Base-by-base conservation (phyloP, 2,888 invertebrate genomes). In the Apodemia mormo region DNA sequence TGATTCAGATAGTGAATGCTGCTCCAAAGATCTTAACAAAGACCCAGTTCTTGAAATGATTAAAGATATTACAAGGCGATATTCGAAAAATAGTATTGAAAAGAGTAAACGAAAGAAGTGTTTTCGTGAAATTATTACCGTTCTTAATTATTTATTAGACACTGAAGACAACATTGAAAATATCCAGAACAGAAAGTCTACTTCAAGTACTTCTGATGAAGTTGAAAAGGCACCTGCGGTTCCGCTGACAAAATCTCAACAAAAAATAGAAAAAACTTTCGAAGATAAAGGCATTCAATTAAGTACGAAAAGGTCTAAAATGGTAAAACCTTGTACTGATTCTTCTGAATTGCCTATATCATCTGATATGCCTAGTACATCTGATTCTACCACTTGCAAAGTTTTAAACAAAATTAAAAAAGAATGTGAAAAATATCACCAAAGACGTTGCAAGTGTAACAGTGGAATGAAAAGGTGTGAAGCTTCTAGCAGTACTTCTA, bases 361-460 rank as follows among this genome's bases (percentile, higher is more conserved):
- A 8, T 87, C 86, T 5, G 89, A 90, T 58, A 69, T 85, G 7
- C 88, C 86, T 1, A 79, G 78, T n/a, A 88, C 88, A 2, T 89
- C 91, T 0, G 92, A 92, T 75, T 86, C 91, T 0, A 82, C 85
- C 0, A 86, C 91, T 22, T 90, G 89, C 74, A 88, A 84, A 80
- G 84, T 91, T 7, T 76, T 92, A 22, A 88, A 86, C 66, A 92
- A 85, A 80, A 92, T 92, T 56, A 89, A 84, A 73, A 89, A 82
- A 49, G 90, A 93, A 82, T 92, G 91, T 68, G 92, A 92, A 68
- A 89, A 85, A 73, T 91, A 88, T 73, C 89, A 91, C 43, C 86
- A 89, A 58, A 91, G 83, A 74, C 84, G 86, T 12, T 88, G 87
- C 71, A 88, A 86, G 71, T 71, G 73, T 4, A 77, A 82, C 30